Percentiles rank a stretch among this genome's conserved stretches.
These are phyloP conservation scores for Dioctria rufipes DNA, from an alignment of 2,888 invertebrate genomes.

Conservation along the genomic window DNA sequence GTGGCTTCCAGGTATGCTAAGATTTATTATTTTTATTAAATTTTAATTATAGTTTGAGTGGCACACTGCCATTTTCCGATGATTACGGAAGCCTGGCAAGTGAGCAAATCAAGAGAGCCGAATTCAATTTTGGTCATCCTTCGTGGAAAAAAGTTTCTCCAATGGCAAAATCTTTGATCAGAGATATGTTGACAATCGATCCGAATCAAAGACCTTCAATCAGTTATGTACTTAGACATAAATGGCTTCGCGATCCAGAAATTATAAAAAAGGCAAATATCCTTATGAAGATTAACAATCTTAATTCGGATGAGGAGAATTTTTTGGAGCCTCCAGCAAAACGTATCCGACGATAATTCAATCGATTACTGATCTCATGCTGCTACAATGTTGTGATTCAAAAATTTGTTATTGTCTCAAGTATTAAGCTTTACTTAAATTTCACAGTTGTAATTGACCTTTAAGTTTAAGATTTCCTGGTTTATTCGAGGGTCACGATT, in stretches of 20 bases:
- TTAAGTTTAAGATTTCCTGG: not conserved
- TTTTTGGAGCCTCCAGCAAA: slow-evolving; percentile 69
- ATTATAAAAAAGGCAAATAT: slow-evolving; percentile 66
- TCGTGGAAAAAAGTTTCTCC: slow-evolving; percentile 80
- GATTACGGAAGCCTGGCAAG: slow-evolving; percentile 74
- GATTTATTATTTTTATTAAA: too few relatives aligned
- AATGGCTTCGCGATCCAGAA: slow-evolving; percentile 67
- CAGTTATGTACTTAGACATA: slow-evolving; percentile 66
- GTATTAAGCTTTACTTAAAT: slow-evolving; percentile 30
- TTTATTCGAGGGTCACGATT: not conserved
- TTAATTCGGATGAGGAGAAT: slow-evolving; percentile 65
- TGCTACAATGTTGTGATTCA: not conserved
- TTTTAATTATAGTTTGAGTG: slow-evolving; percentile 74
- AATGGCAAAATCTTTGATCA: slow-evolving; percentile 79
- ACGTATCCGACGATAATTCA: slow-evolving; percentile 60
- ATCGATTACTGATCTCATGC: not conserved
- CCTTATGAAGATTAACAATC: slow-evolving; percentile 66
- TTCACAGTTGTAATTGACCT: not conserved
- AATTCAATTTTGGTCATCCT: slow-evolving; percentile 76
- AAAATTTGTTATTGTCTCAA: not conserved
- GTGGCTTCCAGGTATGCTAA: too few relatives aligned
- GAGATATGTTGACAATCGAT: slow-evolving; percentile 80
- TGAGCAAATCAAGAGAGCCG: slow-evolving; percentile 81
- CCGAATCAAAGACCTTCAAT: slow-evolving; percentile 68
- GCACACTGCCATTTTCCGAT: slow-evolving; percentile 80